Conservation (phyloP, 2,113 vertebrate genomes). For the Centropristis striata region DNA sequence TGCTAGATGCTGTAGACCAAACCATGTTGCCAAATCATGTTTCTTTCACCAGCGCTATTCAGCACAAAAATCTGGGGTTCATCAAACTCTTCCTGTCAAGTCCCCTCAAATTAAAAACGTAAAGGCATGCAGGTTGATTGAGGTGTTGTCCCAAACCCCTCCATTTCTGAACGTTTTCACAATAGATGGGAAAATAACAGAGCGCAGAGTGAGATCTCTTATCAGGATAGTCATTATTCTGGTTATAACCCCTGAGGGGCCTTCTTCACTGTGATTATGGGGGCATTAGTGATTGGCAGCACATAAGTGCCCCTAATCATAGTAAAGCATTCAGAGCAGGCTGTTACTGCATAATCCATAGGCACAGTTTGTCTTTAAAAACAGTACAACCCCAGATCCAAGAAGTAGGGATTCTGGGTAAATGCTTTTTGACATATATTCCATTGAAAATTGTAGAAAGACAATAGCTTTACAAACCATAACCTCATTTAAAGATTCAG, state of each 20-base stretch:
- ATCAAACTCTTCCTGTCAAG: neutral
- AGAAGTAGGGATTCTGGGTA: too few relatives aligned
- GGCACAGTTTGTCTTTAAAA: neutral
- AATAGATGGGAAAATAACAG: conserved; percentile 32
- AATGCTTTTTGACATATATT: too few relatives aligned
- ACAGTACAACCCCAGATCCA: too few relatives aligned
- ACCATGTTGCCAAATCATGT: neutral
- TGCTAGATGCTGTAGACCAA: neutral
- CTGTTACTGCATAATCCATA: conserved; percentile 13
- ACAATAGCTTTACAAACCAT: too few relatives aligned
- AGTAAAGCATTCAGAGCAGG: conserved; percentile 5
- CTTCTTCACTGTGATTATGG: conserved; percentile 64
- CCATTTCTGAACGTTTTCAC: neutral
- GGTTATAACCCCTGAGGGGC: conserved; percentile 51
- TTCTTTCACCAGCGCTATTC: neutral
- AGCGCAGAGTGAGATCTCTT: conserved; percentile 23
- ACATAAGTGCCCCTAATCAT: conserved; percentile 44
- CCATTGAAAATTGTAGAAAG: too few relatives aligned
- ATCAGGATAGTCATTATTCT: conserved; percentile 59
- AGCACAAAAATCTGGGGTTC: neutral
- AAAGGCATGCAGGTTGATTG: neutral
- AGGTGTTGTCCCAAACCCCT: neutral
- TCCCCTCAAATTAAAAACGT: neutral
- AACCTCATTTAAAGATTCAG: too few relatives aligned
- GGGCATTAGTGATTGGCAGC: conserved; percentile 60